Evolutionary conservation across 92 coral and sea anemone genomes (phyloP), one percentile per base, ranked within the genome.

Genomic region (Porites rus): DNA sequence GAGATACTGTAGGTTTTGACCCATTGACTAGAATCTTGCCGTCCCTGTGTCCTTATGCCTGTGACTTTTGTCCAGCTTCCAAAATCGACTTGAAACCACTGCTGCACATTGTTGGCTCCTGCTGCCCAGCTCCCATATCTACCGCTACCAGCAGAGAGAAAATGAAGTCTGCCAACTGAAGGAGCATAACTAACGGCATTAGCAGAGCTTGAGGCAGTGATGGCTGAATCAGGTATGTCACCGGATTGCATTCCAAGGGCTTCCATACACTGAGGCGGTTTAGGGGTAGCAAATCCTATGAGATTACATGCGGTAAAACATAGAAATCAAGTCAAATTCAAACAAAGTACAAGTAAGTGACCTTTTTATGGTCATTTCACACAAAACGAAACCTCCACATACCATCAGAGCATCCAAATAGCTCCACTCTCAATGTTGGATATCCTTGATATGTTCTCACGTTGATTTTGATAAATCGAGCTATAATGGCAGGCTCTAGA

Each of bases 241-340:
- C 59, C 59, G 9, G n/a, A 52, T 61, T 82, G 63, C 86, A 82
- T 82, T 82, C 86, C 86, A 82, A 82, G 86, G 50, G 86, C 78
- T 1, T 82, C 81, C 52, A 58, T 22, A 54, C 81, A 77, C 20
- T 21, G 51, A 17, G 66, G 68, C 2, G 75, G 75, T 11, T 60
- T 76, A 0, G 81, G 81, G 6, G 20, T 76, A 6, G 81, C n/a
- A 61, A 76, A 76, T 2, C 81, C 81, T 76, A 58, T 8, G 46
- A 38, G 5, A 38, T 38, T 38, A 4, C 46, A 38, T 4, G 46
- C 46, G 5, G 6, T 0, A 0, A 38, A 38, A 38, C 46, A 38
- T 3, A 38, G 5, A 4, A 3, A 0, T 38, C 46, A 38, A 38
- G 46, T 38, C 46, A 38, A 38, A 38, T 38, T 3, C 46, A 38